Percentiles rank a stretch among this genome's conserved stretches.
Conservation (phyloP, 2,797 vertebrate species). For the Malacoctenus gilli region DNA sequence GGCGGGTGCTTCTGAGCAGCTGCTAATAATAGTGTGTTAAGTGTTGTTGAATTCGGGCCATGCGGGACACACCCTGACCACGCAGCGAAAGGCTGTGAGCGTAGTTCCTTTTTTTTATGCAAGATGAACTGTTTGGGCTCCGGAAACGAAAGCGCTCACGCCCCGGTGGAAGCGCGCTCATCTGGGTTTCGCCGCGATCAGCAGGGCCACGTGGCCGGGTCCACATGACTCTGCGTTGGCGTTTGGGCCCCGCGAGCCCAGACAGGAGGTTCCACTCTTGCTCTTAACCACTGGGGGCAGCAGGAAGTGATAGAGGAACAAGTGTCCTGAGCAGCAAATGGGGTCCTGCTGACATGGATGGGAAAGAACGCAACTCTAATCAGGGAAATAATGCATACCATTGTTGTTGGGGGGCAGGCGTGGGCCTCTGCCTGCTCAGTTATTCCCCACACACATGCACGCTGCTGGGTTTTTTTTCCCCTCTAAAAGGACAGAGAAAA, state of each 20-base stretch:
- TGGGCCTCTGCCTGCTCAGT: slow-evolving; percentile 74
- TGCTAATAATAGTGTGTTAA: slow-evolving; percentile 80
- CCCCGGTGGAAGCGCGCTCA: not conserved
- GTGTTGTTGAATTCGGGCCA: slow-evolving; percentile 67
- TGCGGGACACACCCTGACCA: slow-evolving; percentile 76
- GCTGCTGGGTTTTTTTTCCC: slow-evolving; percentile 61
- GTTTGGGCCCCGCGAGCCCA: slow-evolving; percentile 1
- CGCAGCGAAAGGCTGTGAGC: slow-evolving; percentile 64
- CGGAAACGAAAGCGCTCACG: slow-evolving; percentile 60
- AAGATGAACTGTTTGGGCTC: slow-evolving; percentile 58
- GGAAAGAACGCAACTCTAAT: slow-evolving; percentile 82
- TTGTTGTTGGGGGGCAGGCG: slow-evolving; percentile 77
- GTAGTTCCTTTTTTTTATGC: slow-evolving; percentile 72
- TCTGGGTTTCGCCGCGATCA: slow-evolving; percentile 14
- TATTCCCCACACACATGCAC: slow-evolving; percentile 69
- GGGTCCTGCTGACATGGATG: slow-evolving; percentile 78
- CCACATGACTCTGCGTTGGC: slow-evolving; percentile 3
- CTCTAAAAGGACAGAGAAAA: slow-evolving; percentile 49
- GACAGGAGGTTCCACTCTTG: slow-evolving; percentile 26
- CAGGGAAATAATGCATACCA: slow-evolving; percentile 82
- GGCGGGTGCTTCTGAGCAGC: slow-evolving; percentile 50
- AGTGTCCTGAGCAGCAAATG: slow-evolving; percentile 70
- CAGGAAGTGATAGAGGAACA: slow-evolving; percentile 71
- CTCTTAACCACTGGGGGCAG: slow-evolving; percentile 52
- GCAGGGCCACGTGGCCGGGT: slow-evolving; percentile 15